These are phyloP conservation scores for Telmatherina bonti DNA, from an alignment of 2,797 vertebrate genomes.

Conservation along the genomic window DNA sequence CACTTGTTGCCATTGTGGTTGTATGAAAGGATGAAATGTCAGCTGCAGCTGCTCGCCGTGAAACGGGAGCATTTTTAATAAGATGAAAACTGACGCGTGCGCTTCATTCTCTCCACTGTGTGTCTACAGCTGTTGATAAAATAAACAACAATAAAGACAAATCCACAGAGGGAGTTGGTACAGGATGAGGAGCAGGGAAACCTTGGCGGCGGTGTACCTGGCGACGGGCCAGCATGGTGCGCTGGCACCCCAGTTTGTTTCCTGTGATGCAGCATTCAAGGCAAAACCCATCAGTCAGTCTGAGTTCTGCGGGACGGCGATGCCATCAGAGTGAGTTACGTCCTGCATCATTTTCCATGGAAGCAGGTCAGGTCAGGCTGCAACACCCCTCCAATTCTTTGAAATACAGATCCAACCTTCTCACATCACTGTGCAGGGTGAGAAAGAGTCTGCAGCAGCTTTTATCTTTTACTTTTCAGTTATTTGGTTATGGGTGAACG, in stretches of 20 bases:
- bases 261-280: constrained; percentile 74
- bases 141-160: constrained; percentile 35
- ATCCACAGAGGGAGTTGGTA: constrained; percentile 28
- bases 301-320: constrained; percentile 43
- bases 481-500: too few species aligned
- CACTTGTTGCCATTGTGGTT: constrained; percentile 21
- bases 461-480: too few species aligned
- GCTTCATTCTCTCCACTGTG: constrained; percentile 13
- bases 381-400: constrained; percentile 34
- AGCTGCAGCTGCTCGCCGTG: background rate
- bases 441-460: constrained; percentile 36
- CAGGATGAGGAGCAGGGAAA: constrained; percentile 1
- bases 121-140: constrained; percentile 36
- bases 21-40: constrained; percentile 6
- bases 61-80: constrained; percentile 3
- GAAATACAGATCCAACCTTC: constrained; percentile 41
- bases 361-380: constrained; percentile 67
- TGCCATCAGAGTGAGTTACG: constrained; percentile 67
- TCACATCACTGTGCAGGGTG: constrained; percentile 51
- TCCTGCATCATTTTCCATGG: constrained; percentile 64
- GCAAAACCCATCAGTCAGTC: constrained; percentile 73
- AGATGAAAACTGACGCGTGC: constrained; percentile 3
- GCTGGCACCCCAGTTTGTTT: constrained; percentile 49
- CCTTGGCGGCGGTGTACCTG: constrained; percentile 16
- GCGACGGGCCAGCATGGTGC: constrained; percentile 28